These are phyloP conservation scores for Empidonax traillii DNA, from an alignment of 2,113 vertebrate species.

Conservation along the genomic window DNA sequence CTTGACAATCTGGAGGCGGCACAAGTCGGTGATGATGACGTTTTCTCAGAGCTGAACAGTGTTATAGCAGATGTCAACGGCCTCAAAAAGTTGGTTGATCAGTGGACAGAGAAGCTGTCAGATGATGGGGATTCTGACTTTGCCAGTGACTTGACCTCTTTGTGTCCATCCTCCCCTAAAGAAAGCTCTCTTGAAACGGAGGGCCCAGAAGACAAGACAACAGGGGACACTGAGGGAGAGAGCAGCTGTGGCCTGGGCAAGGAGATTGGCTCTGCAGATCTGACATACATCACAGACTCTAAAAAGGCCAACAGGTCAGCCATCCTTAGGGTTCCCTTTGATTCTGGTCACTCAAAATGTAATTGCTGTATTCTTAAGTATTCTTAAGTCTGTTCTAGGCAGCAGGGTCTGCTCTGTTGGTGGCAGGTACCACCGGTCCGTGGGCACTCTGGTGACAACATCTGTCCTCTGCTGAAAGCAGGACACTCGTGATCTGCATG, in stretches of 20 bases:
- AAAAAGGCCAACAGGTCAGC: constrained; percentile 72
- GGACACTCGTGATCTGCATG: accelerated
- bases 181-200: constrained; percentile 75
- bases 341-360: background rate
- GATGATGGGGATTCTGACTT: constrained; percentile 76
- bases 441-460: background rate
- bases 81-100: constrained; percentile 80
- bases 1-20: background rate
- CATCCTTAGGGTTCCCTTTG: background rate
- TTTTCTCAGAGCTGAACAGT: constrained; percentile 83
- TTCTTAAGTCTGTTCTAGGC: background rate
- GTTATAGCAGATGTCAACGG: constrained; percentile 81
- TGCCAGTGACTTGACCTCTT: constrained; percentile 67
- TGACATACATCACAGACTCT: constrained; percentile 7
- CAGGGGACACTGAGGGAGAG: background rate
- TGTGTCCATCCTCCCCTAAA: constrained; percentile 71
- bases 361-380: background rate
- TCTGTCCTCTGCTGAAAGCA: background rate
- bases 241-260: constrained; percentile 9
- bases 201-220: constrained; percentile 26
- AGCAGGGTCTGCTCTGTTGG: background rate
- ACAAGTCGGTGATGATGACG: constrained; percentile 66
- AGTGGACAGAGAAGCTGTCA: constrained; percentile 81
- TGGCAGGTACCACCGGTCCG: background rate
- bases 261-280: constrained; percentile 10